Base-by-base conservation (phyloP, 2,888 invertebrate genomes). In the Mayetiola destructor region DNA sequence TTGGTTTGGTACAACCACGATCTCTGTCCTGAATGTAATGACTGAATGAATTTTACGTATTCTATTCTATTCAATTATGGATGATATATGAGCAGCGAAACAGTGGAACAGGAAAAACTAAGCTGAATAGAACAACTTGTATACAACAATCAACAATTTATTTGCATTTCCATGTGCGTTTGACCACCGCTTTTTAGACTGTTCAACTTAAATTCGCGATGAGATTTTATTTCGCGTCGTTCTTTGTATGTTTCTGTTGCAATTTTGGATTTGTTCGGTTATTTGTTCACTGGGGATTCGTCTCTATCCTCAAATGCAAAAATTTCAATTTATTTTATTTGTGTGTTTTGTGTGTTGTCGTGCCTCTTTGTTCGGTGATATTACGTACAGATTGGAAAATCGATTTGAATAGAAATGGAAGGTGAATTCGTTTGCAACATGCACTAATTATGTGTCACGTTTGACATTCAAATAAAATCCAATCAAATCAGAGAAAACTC, bases 361-460 rank as follows among this genome's bases (percentile, higher is more conserved):
- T 32, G 32, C 12, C 8, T 32, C 8, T 32, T 32, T 32, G 32
- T 32, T 32, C 12, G n/a, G 39, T 40, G 42, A 42, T 9, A 14
- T 42, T 21, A 23, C 23, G n/a, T n/a, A n/a, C 42, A 42, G 20
- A 10, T 21, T 23, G 2, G 40, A 18, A 42, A 9, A 42, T 23
- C 10, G 2, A 23, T 14, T 23, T n/a, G 23, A 3, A 36, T 12
- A 42, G 9, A 23, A 6, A 48, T 27, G 16, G 48, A 48, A 48
- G 29, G 48, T 48, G 27, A 27, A 42, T 48, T 23, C 23, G 5
- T 27, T 9, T 48, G 48, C 23, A n/a, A 16, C 48, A 48, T n/a
- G 27, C 29, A 48, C 48, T 48, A 48, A 48, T 27, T 48, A 48
- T 16, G 27, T 27, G 27, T 48, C 48, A 48, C 48, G 48, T 48